phyloP scores from a whole-genome alignment of 1,140 invertebrate species.

The Trachymyrmex septentrionalis region DNA sequence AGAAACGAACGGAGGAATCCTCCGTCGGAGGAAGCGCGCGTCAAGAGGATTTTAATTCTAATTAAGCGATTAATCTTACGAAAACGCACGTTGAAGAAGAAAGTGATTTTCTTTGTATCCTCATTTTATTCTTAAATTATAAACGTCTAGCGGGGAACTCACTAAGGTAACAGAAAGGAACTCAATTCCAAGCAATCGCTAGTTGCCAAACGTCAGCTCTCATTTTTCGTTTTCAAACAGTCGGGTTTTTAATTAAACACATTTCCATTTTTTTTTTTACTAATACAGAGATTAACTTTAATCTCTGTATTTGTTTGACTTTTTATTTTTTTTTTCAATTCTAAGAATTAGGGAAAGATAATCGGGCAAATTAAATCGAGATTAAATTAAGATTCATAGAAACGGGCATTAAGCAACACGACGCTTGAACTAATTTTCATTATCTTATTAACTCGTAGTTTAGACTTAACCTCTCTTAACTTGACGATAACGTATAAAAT shows the following conservation, averaged over 20 bases:
- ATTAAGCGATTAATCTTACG: constrained; percentile 10
- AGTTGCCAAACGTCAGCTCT: neutral
- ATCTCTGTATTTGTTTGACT: no score
- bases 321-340: no score
- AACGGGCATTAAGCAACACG: no score
- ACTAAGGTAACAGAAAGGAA: neutral
- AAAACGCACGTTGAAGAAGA: neutral
- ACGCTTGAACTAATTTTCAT: no score
- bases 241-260: neutral
- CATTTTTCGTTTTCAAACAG: neutral
- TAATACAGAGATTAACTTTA: no score
- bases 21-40: neutral
- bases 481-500: no score
- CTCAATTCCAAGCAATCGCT: neutral
- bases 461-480: no score
- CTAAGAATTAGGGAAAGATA: no score
- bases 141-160: neutral
- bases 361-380: no score
- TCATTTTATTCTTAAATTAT: neutral
- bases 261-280: no score
- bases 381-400: no score
- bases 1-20: constrained; percentile 34
- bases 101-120: neutral
- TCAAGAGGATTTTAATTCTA: neutral
- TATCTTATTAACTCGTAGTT: no score